phyloP scores from a whole-genome alignment of 2,113 vertebrate species.

The Pleuronectes platessa region DNA sequence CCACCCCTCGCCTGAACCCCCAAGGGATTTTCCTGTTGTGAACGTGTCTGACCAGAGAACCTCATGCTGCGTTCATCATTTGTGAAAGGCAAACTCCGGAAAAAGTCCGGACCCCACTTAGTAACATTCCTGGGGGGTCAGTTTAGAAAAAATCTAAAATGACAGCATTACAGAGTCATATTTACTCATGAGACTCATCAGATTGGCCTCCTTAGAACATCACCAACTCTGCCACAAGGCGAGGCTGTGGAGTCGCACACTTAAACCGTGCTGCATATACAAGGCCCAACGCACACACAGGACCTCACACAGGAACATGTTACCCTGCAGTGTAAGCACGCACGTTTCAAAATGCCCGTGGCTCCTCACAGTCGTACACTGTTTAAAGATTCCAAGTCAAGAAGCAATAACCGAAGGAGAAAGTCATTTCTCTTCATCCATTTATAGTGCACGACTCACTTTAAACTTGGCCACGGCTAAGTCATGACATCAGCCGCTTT shows the following conservation, averaged over 20 bases:
- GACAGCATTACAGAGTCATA: conserved; percentile 1
- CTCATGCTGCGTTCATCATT: too few relatives aligned
- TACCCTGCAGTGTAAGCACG: conserved; percentile 30
- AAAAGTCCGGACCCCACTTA: too few relatives aligned
- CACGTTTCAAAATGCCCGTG: conserved; percentile 23
- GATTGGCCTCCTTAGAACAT: not conserved
- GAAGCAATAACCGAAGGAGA: conserved; percentile 63
- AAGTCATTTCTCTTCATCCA: conserved; percentile 66
- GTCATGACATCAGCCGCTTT: conserved; percentile 78
- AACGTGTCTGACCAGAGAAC: too few relatives aligned
- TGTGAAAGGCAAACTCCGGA: too few relatives aligned
- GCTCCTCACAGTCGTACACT: conserved; percentile 43
- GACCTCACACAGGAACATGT: conserved; percentile 64
- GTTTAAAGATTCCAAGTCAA: conserved; percentile 57
- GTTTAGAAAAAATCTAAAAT: too few relatives aligned
- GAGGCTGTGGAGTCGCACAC: too few relatives aligned
- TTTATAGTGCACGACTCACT: conserved; percentile 73
- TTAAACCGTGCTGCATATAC: too few relatives aligned
- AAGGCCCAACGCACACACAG: conserved; percentile 7
- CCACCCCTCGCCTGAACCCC: too few relatives aligned
- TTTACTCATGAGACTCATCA: conserved; percentile 1
- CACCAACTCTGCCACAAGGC: too few relatives aligned
- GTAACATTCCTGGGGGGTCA: too few relatives aligned
- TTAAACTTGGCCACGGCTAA: conserved; percentile 67
- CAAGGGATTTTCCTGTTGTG: too few relatives aligned